Conservation (phyloP, 2,797 vertebrate genomes). For the Fringilla coelebs region DNA sequence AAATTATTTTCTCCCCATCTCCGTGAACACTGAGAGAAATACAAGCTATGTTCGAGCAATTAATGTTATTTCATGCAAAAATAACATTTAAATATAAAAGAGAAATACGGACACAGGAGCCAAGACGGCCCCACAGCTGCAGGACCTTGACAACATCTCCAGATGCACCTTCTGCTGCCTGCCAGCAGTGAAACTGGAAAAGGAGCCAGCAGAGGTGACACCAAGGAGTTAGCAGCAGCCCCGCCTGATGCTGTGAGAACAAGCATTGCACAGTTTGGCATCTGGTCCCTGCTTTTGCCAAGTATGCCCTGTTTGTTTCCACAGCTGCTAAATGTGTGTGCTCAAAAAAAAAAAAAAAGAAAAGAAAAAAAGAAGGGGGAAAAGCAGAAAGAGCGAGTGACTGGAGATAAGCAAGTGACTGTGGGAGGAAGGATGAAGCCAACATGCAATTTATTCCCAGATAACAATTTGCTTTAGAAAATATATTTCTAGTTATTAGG, state of each 20-base stretch:
- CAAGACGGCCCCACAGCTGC: slow-evolving; percentile 41
- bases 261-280: slow-evolving; percentile 65
- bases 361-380: not conserved
- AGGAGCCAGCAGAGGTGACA: slow-evolving; percentile 64
- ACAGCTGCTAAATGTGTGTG: slow-evolving; percentile 74
- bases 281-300: slow-evolving; percentile 75
- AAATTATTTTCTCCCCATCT: not conserved
- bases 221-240: slow-evolving; percentile 58
- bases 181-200: slow-evolving; percentile 47
- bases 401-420: slow-evolving; percentile 21
- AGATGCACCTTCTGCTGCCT: slow-evolving; percentile 54
- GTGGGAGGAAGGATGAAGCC: slow-evolving; percentile 33
- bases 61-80: not conserved
- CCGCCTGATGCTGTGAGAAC: slow-evolving; percentile 51
- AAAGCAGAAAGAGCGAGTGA: slow-evolving; percentile 22
- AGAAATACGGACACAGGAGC: not conserved
- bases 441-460: slow-evolving; percentile 47
- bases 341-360: slow-evolving; percentile 55
- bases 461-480: slow-evolving; percentile 62
- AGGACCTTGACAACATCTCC: slow-evolving; percentile 46
- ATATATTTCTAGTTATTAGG: slow-evolving; percentile 49
- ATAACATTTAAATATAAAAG: slow-evolving; percentile 19
- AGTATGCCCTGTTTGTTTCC: slow-evolving; percentile 75
- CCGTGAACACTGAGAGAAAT: not conserved
- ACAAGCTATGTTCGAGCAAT: not conserved